Evolutionary conservation across 2,113 vertebrate species (phyloP).

Genomic region (Larimichthys polyactis): DNA sequence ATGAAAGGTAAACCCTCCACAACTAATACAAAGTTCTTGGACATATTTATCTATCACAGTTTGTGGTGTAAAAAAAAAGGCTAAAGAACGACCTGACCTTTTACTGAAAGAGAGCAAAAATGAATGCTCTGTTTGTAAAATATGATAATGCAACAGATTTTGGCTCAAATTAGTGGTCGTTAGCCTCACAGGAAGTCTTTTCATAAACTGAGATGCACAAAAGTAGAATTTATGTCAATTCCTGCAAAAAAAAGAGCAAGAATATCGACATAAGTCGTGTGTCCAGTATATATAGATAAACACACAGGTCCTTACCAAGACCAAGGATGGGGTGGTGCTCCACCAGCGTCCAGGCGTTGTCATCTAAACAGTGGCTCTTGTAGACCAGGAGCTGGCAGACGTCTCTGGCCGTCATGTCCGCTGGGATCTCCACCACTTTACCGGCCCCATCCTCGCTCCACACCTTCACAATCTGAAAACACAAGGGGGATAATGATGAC

Average conservation of each 20-base stretch:
- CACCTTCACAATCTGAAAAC: constrained; percentile 94
- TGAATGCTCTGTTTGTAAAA: not conserved
- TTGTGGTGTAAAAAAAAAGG: not conserved
- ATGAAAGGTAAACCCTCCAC: not conserved
- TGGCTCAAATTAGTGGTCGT: not conserved
- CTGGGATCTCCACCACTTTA: constrained; percentile 96
- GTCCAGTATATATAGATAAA: not conserved
- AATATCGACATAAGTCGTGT: not conserved
- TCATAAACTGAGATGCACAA: not conserved
- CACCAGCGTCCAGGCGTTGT: constrained; percentile 97
- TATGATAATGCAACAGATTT: not conserved
- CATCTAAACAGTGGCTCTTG: constrained; percentile 97
- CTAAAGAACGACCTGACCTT: not conserved
- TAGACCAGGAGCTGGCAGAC: constrained; percentile 98
- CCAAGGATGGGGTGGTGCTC: constrained; percentile 96
- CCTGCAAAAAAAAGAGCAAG: not conserved
- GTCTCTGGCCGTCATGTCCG: constrained; percentile 96
- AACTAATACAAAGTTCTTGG: not conserved
- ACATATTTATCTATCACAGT: not conserved
- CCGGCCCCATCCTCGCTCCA: constrained; percentile 97
- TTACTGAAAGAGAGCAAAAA: not conserved
- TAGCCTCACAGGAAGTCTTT: not conserved
- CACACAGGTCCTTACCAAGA: constrained; percentile 84
- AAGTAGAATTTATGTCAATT: not conserved
- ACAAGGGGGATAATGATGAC: constrained; percentile 4